Evolutionary conservation across 1,140 invertebrate genomes (phyloP), one percentile per base, ranked within the genome.

Genomic region (Drosophila guanche): DNA sequence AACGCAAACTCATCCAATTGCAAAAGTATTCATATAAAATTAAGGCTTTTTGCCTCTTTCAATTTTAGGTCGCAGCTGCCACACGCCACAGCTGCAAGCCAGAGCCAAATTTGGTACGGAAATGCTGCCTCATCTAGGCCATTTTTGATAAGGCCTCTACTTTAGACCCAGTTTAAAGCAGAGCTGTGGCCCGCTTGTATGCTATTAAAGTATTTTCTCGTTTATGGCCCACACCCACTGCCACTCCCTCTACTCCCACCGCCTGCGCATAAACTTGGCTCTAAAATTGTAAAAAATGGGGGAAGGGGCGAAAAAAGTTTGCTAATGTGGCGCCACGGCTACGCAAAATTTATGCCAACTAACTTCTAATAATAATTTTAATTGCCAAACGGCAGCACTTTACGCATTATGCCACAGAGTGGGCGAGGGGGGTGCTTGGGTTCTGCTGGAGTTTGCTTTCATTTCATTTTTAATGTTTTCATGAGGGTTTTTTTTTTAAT

Each of bases 361-460:
- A 85, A 85, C 83, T 85, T 85, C 75, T 81, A 88, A 85, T 85
- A 86, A 85, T 85, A 86, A 85, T 85, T 88, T 88, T 85, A 85
- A 85, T 85, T 85, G 81, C 81, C 83, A 88, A 84, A 85, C 80
- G 75, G 53, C 72, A 72, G 80, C 76, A 67, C 58, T 85, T 55
- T 80, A 76, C 62, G 40, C 66, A 57, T 69, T 47, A 65, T 48
- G 47, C n/a, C 8, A 10, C 46, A 25, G 46, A 37, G 51, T 16
- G 47, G 41, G 51, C n/a, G 16, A 1, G 6, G 22, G 10, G 54
- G n/a, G 29, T 2, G 29, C 6, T 8, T 7, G 27, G 5, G 27
- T 5, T 29, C 5, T 33, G 16, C 48, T 66, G 45, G 20, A 40
- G 14, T 65, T 33, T 50, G 22, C 43, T 16, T 65, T 65, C 29